Base-by-base conservation (phyloP, 2,888 invertebrate species). In the Pteria penguin region DNA sequence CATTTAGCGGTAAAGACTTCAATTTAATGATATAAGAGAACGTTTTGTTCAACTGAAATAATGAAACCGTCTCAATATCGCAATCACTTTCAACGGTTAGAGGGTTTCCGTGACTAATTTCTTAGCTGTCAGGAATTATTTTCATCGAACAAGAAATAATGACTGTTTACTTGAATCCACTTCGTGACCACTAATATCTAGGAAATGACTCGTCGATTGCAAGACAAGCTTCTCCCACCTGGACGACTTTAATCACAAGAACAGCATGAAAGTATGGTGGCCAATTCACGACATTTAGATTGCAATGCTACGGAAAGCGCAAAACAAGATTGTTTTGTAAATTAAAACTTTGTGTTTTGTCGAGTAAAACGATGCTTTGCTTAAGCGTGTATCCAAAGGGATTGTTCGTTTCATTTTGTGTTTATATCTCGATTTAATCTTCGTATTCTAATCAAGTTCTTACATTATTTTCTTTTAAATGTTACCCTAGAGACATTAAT, bases 201-300 rank as follows among this genome's bases (percentile, higher is more conserved):
- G 68, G 31, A 68, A 68, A 68, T 68, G 29, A 68, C 29, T 57
- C 29, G 26, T 68, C 29, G 29, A 55, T 57, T 57, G 31, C 32
- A 57, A 55, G 45, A 45, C 45, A 55, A 45, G 68, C n/a, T 33
- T 68, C 68, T 68, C 52, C 68, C 68, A 68, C 68, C 68, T 68
- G 45, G 45, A 45, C 45, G 45, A 45, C 18, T 18, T 45, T 45
- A 18, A 45, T 45, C 18, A n/a, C n/a, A n/a, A n/a, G n/a, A n/a
- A n/a, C n/a, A n/a, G n/a, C n/a, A n/a, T n/a, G n/a, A n/a, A n/a
- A n/a, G n/a, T n/a, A n/a, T n/a, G n/a, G n/a, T n/a, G n/a, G n/a
- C n/a, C n/a, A n/a, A n/a, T n/a, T n/a, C n/a, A n/a, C n/a, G n/a
- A n/a, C n/a, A n/a, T n/a, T n/a, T n/a, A n/a, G n/a, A n/a, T n/a